These are phyloP conservation scores for Neopelma chrysocephalum DNA, from an alignment of 2,797 vertebrate species.

Conservation along the genomic window DNA sequence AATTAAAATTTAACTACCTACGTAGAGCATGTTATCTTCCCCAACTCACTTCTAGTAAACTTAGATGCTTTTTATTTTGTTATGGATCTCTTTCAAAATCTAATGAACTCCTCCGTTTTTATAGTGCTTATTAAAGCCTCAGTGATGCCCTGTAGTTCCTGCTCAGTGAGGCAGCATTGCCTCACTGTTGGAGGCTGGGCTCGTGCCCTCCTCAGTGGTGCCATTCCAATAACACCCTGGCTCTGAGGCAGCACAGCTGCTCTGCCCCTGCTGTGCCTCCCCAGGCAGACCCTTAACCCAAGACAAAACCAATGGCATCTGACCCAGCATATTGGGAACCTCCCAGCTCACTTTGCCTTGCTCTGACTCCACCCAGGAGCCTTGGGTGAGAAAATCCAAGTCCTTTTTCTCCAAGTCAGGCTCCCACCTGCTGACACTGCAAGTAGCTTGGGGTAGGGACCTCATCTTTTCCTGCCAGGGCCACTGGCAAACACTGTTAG, in stretches of 20 bases:
- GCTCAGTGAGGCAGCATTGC: rapidly evolving
- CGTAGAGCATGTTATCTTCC: neutral
- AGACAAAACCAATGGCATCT: rapidly evolving
- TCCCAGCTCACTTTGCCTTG: neutral
- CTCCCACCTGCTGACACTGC: neutral
- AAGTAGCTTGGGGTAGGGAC: neutral
- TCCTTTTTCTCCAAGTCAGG: neutral
- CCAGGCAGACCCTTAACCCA: neutral
- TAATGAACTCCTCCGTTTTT: neutral
- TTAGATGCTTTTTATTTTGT: neutral
- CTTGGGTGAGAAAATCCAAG: neutral
- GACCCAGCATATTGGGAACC: neutral
- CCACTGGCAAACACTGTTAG: neutral
- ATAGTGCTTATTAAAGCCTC: neutral
- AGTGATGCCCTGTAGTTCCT: neutral
- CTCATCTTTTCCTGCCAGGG: neutral
- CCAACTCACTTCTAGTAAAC: neutral
- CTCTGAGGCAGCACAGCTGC: neutral
- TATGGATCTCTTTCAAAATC: neutral
- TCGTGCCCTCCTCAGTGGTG: neutral
- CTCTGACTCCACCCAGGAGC: neutral
- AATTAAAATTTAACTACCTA: neutral
- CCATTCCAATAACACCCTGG: rapidly evolving
- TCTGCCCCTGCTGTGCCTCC: neutral
- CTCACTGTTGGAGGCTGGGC: rapidly evolving